Base-by-base conservation (phyloP, 1,140 invertebrate genomes). In the Leptopilina clavipes region DNA sequence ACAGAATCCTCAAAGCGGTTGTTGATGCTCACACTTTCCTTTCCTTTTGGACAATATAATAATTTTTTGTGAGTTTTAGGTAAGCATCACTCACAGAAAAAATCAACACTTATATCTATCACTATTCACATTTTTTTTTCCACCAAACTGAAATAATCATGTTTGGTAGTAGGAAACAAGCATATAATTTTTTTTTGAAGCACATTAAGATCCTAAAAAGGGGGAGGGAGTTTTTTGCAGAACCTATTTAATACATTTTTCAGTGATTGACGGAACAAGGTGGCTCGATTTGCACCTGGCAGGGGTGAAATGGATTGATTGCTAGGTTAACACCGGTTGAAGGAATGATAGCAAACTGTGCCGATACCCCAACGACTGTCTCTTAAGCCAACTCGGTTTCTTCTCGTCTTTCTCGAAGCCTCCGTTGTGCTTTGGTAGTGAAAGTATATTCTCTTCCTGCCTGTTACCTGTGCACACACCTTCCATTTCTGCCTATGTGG, bases 371-470 rank as follows among this genome's bases (percentile, higher is more conserved):
- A 52, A 79, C 83, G 79, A 77, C 77, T 73, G 78, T 74, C 79
- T 74, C 70, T 40, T 70, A 43, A 40, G 74, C 43, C 10, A 43
- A 22, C 70, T 72, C 73, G 40, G 18, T 79, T 85, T 85, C 81
- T 81, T 83, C 76, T 84, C 82, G 79, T 87, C 82, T 85, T 87
- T 84, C 83, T 83, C 82, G 74, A 83, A 85, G 82, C 79, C 85
- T 85, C 80, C 76, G 76, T 76, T 79, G 77, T 79, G 82, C 84
- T 86, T 89, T 87, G 84, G 83, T 83, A 89, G 89, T 90, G 89
- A 90, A 90, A 90, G 89, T 89, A 85, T 81, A 82, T 86, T 89
- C 83, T 86, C 87, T 88, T 89, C 87, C 85, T 89, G 85, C 83
- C 84, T 78, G 77, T 77, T 80, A 83, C 82, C 78, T 82, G 77